phyloP scores from a whole-genome alignment of 2,113 vertebrate genomes.

The Nesoenas mayeri region DNA sequence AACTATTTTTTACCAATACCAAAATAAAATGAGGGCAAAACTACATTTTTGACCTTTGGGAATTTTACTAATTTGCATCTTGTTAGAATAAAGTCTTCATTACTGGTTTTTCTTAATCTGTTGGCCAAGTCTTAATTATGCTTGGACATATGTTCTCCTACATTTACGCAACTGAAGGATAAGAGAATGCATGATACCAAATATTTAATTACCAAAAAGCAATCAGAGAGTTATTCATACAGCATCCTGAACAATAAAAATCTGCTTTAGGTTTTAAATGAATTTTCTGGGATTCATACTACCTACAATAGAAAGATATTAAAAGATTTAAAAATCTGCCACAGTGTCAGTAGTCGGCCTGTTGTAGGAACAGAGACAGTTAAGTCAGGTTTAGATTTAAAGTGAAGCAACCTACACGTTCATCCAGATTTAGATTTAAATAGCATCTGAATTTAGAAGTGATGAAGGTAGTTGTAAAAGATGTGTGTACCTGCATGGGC shows the following conservation, averaged over 20 bases:
- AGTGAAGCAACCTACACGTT: not conserved
- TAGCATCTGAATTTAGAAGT: not conserved
- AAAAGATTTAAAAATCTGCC: not conserved
- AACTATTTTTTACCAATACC: not conserved
- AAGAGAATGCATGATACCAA: not conserved
- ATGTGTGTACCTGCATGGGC: not conserved
- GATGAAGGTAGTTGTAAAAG: not conserved
- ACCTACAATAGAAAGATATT: not conserved
- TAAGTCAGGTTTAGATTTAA: not conserved
- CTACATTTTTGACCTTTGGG: not conserved
- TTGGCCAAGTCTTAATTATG: not conserved
- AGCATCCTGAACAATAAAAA: not conserved
- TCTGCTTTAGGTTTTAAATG: not conserved
- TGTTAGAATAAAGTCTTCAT: not conserved
- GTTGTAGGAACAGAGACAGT: not conserved
- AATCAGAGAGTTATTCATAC: not conserved
- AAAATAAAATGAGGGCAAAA: not conserved
- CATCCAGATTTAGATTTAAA: not conserved
- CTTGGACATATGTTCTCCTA: not conserved
- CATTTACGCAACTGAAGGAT: not conserved
- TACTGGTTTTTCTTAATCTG: not conserved
- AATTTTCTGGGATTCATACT: not conserved
- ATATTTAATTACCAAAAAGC: not conserved
- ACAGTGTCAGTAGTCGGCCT: not conserved
- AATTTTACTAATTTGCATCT: not conserved